Conservation (phyloP, 2,113 vertebrate species). For the Nibea albiflora region DNA sequence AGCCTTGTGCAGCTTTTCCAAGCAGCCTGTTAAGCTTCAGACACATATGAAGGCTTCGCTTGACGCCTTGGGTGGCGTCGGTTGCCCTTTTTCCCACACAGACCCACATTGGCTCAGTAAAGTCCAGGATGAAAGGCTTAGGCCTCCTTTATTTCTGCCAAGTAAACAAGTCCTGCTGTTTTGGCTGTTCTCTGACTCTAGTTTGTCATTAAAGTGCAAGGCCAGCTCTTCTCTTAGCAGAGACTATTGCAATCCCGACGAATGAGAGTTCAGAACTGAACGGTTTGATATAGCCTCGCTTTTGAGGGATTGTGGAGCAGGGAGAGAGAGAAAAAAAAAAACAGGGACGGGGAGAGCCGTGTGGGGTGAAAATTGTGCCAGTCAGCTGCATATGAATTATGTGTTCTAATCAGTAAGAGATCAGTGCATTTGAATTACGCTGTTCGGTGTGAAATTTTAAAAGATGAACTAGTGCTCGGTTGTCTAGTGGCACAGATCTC, state of each 20-base stretch:
- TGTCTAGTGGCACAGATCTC: slow-evolving; percentile 45
- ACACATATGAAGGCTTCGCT: slow-evolving; percentile 50
- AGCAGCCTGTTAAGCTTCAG: slow-evolving; percentile 50
- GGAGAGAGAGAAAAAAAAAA: not conserved
- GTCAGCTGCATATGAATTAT: slow-evolving; percentile 56
- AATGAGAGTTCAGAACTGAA: slow-evolving; percentile 40
- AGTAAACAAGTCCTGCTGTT: slow-evolving; percentile 79
- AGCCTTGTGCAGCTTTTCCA: slow-evolving; percentile 35
- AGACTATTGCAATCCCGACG: slow-evolving; percentile 35
- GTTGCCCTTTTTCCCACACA: slow-evolving; percentile 52
- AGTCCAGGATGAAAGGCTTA: slow-evolving; percentile 74
- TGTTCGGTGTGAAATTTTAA: slow-evolving; percentile 20
- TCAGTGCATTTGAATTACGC: slow-evolving; percentile 53
- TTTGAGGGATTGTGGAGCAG: slow-evolving; percentile 34
- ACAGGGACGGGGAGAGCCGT: not conserved
- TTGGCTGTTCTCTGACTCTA: slow-evolving; percentile 63
- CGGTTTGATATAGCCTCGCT: slow-evolving; percentile 40
- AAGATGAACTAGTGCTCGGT: slow-evolving; percentile 33
- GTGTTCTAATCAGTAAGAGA: slow-evolving; percentile 46
- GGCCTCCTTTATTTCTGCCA: slow-evolving; percentile 72
- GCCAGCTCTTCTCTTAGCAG: slow-evolving; percentile 55
- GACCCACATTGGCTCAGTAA: slow-evolving; percentile 50
- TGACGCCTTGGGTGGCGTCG: slow-evolving; percentile 68
- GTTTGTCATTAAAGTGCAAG: slow-evolving; percentile 77
- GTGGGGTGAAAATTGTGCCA: slow-evolving; percentile 34